phyloP scores from a whole-genome alignment of 2,113 vertebrate species.

The Rattus norvegicus region DNA sequence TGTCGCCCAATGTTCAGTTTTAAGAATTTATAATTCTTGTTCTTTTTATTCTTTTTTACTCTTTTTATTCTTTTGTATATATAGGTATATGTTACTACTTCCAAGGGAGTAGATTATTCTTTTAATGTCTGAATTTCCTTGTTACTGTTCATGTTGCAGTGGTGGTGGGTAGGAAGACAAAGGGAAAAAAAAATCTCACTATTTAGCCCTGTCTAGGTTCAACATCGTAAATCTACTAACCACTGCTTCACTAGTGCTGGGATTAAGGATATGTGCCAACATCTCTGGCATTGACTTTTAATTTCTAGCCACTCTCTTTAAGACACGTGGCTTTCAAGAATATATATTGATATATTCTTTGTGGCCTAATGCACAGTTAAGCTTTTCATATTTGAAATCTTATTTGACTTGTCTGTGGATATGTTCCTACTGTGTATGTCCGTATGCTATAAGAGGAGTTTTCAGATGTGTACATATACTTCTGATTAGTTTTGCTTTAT shows the following conservation, averaged over 20 bases:
- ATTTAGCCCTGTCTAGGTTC: background rate
- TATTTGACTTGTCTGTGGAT: background rate
- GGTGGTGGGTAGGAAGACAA: background rate
- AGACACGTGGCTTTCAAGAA: background rate
- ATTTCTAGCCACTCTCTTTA: background rate
- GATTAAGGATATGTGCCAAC: background rate
- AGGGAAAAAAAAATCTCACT: background rate
- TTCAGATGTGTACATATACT: background rate
- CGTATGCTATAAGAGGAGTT: background rate
- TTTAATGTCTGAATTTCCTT: background rate
- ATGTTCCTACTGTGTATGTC: background rate
- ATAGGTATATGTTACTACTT: background rate
- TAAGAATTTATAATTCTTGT: background rate
- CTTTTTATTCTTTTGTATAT: background rate
- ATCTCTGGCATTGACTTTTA: constrained; percentile 26
- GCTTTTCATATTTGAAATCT: background rate
- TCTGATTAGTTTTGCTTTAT: background rate
- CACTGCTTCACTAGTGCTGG: background rate
- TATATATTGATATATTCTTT: background rate
- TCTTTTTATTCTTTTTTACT: background rate
- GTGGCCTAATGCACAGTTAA: background rate
- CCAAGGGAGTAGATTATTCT: background rate
- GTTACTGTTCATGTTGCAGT: background rate
- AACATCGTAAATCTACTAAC: background rate
- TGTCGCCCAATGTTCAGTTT: background rate